phyloP scores from a whole-genome alignment of 2,888 invertebrate genomes.

The Leucoma salicis region DNA sequence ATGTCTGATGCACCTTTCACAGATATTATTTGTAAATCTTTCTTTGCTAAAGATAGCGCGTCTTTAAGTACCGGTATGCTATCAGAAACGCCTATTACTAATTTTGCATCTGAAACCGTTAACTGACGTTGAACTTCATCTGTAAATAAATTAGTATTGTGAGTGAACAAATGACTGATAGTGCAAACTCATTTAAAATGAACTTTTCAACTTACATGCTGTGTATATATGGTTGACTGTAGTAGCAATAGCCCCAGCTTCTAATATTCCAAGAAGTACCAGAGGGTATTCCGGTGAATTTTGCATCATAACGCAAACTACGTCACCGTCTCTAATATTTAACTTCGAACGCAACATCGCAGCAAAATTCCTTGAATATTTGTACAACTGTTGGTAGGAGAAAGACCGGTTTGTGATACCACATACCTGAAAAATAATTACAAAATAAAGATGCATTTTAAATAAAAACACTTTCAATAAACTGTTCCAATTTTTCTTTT shows the following conservation, averaged over 20 bases:
- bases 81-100: conserved; percentile 81
- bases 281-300: conserved; percentile 87
- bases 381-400: conserved; percentile 84
- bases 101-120: conserved; percentile 80
- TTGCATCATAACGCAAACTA: conserved; percentile 85
- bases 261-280: conserved; percentile 81
- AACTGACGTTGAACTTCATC: conserved; percentile 87
- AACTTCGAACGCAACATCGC: conserved; percentile 83
- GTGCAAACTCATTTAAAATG: too few species aligned
- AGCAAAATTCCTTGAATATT: conserved; percentile 83
- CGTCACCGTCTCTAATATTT: conserved; percentile 82
- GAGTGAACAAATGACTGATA: too few species aligned
- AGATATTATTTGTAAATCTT: conserved; percentile 74
- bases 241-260: conserved; percentile 85
- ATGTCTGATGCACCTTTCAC: conserved; percentile 28
- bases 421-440: conserved; percentile 81
- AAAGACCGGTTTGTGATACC: conserved; percentile 85
- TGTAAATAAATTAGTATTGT: conserved; percentile 52
- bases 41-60: conserved; percentile 67
- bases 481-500: background rate
- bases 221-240: conserved; percentile 88
- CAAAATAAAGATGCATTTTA: background rate
- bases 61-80: conserved; percentile 69
- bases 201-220: conserved; percentile 59
- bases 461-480: background rate